Evolutionary conservation across 2,797 vertebrate species (phyloP), one percentile per base, ranked within the genome.

Genomic region (Carduelis carduelis): DNA sequence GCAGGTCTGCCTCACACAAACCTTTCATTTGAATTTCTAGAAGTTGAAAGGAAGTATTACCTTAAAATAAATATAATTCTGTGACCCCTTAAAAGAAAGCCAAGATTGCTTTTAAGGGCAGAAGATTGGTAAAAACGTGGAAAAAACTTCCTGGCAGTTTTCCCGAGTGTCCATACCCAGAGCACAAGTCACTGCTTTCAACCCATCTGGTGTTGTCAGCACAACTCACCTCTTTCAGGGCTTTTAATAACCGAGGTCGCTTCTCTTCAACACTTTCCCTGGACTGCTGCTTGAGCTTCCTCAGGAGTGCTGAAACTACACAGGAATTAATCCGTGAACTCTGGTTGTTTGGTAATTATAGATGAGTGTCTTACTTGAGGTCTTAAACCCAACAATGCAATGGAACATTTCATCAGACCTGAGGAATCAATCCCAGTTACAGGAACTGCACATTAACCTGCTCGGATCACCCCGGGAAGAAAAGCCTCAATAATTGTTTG

Each of bases 231-330:
- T 99, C 99, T 94, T 98, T 98, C 90, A 99, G 98, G 90, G 99
- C 99, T 97, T 99, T 99, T 93, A 99, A 97, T 95, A 99, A 99
- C 74, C 99, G 99, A 93, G 99, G 99, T 98, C 99, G 97, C 97
- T 99, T 99, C 98, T 99, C 99, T 98, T 99, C 99, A 96, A 99
- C 99, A 64, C 97, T 99, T 98, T 99, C 99, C 96, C 99, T 99
- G 97, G 99, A 99, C 47, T 99, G 99, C 94, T 99, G 99, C 93
- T 99, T 99, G 93, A 99, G 98, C 96, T 99, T 99, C 97, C 99
- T 98, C 95, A 99, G 97, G 97, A 99, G 98, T 68, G 99, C 99
- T 90, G 99, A 99, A 98, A 99, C 99, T 99, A 83, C 75, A 95
- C 32, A 96, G 76, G 70, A 77, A 91, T 61, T 6, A 34, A 81